Percentiles rank a stretch among this genome's conserved stretches.
Conservation (phyloP, 2,797 vertebrate species). For the Mormyrus hasselquistii region DNA sequence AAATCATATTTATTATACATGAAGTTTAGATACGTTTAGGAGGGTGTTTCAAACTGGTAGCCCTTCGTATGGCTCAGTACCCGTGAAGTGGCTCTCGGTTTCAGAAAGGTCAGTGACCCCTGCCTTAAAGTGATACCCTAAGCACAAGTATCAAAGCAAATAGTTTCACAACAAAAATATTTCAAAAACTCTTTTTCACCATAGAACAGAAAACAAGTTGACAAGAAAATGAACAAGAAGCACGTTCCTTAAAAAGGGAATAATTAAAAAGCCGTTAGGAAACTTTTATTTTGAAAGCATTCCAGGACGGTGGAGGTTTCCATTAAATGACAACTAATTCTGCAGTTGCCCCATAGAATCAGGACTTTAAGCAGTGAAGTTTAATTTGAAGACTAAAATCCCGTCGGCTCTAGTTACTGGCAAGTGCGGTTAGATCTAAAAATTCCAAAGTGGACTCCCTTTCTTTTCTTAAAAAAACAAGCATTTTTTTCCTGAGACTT, state of each 20-base stretch:
- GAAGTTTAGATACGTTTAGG: neutral
- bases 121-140: neutral
- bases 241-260: neutral
- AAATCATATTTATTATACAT: neutral
- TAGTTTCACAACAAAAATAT: neutral
- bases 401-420: slow-evolving; percentile 21
- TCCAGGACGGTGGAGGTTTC: slow-evolving; percentile 37
- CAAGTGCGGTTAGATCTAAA: slow-evolving; percentile 40
- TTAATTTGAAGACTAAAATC: slow-evolving; percentile 28
- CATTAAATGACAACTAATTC: slow-evolving; percentile 28
- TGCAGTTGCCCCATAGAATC: slow-evolving; percentile 44
- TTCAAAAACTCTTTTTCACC: neutral
- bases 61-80: neutral
- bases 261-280: slow-evolving; percentile 40
- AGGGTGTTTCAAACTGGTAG: neutral
- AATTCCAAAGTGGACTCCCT: slow-evolving; percentile 35
- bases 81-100: neutral
- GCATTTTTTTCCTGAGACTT: slow-evolving; percentile 81
- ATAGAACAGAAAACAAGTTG: neutral
- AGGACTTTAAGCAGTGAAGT: slow-evolving; percentile 40
- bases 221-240: neutral
- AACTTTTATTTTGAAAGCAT: slow-evolving; percentile 60
- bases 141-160: neutral
- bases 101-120: neutral
- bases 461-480: slow-evolving; percentile 24